These are phyloP conservation scores for Drosophila falleni DNA, from an alignment of 2,888 invertebrate genomes.

Conservation along the genomic window DNA sequence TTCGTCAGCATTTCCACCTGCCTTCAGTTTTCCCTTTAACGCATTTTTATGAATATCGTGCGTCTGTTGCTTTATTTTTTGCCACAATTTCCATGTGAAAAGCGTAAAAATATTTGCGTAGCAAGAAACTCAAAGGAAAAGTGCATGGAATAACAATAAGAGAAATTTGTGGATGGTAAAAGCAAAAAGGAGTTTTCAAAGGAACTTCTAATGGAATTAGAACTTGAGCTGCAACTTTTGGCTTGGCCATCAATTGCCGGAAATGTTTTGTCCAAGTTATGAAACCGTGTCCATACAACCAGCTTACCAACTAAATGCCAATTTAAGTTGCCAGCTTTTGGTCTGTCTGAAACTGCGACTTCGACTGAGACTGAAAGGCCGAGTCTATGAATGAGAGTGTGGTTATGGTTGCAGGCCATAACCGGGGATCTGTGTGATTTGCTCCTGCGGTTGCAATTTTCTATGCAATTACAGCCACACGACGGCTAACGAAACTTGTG, in stretches of 20 bases:
- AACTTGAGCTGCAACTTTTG: constrained; percentile 30
- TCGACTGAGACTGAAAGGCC: not conserved
- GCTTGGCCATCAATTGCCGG: constrained; percentile 43
- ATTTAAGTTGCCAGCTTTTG: constrained; percentile 41
- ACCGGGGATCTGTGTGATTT: constrained; percentile 15
- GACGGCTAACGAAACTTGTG: constrained; percentile 61
- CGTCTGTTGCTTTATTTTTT: constrained; percentile 33
- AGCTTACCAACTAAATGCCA: constrained; percentile 55
- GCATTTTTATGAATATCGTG: constrained; percentile 41
- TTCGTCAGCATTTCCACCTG: not conserved
- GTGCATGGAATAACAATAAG: constrained; percentile 55
- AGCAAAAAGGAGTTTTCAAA: constrained; percentile 8
- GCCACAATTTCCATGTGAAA: constrained; percentile 45
- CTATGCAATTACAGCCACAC: constrained; percentile 62
- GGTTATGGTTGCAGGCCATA: constrained; percentile 11
- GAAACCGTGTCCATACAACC: constrained; percentile 47
- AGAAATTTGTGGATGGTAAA: constrained; percentile 27
- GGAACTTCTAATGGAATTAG: constrained; percentile 34
- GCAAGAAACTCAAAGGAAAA: constrained; percentile 44
- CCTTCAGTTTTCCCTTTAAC: constrained; percentile 1
- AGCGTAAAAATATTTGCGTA: constrained; percentile 65
- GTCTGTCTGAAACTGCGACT: not conserved
- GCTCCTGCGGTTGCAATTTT: constrained; percentile 56
- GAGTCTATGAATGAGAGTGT: not conserved
- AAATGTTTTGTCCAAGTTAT: constrained; percentile 64